These are phyloP conservation scores for Helicoverpa armigera DNA, from an alignment of 1,140 invertebrate genomes.

Conservation along the genomic window DNA sequence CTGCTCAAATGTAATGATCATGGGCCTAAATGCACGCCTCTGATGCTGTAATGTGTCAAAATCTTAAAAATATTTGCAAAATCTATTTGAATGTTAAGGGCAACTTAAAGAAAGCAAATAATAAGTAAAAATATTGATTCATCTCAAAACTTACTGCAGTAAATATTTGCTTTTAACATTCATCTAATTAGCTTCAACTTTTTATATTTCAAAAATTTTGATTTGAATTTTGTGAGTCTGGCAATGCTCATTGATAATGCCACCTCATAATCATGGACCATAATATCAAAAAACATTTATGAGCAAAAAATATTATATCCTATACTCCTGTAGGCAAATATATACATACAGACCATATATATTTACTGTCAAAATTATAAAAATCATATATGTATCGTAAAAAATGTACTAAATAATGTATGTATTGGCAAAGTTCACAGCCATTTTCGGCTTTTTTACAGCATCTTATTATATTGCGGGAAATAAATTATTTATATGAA, in stretches of 20 bases:
- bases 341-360: constrained; percentile 3
- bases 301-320: constrained; percentile 10
- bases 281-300: constrained; percentile 32
- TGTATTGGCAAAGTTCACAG: neutral
- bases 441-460: neutral
- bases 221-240: constrained; percentile 60
- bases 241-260: constrained; percentile 78
- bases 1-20: no score
- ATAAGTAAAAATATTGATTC: neutral
- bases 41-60: constrained; percentile 9
- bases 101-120: neutral
- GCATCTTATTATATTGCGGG: neutral
- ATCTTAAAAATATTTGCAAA: neutral
- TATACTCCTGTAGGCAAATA: constrained; percentile 35
- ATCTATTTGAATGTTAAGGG: constrained; percentile 1
- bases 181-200: constrained; percentile 35
- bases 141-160: no score
- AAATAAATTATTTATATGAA: no score
- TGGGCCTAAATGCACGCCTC: no score
- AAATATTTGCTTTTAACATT: constrained; percentile 20
- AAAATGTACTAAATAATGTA: neutral
- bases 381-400: neutral
- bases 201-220: constrained; percentile 29
- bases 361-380: neutral
- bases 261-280: constrained; percentile 71